Evolutionary conservation across 2,113 vertebrate species (phyloP).

Genomic region (Lanius collurio): DNA sequence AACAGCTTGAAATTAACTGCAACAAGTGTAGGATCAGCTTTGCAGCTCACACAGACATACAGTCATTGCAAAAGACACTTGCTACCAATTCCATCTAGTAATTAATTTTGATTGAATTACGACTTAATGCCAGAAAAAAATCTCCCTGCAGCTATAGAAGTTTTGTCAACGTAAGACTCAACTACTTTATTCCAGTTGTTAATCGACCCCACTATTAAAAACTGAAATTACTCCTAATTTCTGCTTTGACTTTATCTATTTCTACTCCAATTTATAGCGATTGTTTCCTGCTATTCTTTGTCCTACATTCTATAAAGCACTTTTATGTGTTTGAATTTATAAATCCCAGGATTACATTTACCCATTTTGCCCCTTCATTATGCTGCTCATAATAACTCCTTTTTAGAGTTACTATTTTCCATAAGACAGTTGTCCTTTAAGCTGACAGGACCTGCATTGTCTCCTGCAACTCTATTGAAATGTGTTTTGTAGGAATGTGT

Average conservation of each 20-base stretch:
- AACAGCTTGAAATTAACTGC: neutral
- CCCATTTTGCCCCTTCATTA: neutral
- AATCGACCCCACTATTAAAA: neutral
- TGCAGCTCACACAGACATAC: neutral
- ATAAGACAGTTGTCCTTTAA: neutral
- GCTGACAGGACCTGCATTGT: neutral
- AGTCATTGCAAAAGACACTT: neutral
- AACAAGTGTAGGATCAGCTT: neutral
- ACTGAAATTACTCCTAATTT: neutral
- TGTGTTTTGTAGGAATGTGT: neutral
- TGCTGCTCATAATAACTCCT: neutral
- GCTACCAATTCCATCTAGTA: neutral
- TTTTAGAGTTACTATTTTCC: neutral
- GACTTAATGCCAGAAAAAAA: neutral
- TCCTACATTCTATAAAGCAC: neutral
- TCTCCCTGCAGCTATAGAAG: neutral
- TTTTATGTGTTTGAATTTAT: neutral
- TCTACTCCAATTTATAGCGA: neutral
- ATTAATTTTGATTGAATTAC: conserved; percentile 21
- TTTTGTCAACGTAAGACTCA: neutral
- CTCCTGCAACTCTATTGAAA: neutral
- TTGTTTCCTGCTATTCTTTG: conserved; percentile 10
- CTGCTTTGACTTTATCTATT: neutral
- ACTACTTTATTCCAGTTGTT: neutral
- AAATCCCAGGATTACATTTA: neutral